These are phyloP conservation scores for Erpetoichthys calabaricus DNA, from an alignment of 2,797 vertebrate genomes.

Conservation along the genomic window DNA sequence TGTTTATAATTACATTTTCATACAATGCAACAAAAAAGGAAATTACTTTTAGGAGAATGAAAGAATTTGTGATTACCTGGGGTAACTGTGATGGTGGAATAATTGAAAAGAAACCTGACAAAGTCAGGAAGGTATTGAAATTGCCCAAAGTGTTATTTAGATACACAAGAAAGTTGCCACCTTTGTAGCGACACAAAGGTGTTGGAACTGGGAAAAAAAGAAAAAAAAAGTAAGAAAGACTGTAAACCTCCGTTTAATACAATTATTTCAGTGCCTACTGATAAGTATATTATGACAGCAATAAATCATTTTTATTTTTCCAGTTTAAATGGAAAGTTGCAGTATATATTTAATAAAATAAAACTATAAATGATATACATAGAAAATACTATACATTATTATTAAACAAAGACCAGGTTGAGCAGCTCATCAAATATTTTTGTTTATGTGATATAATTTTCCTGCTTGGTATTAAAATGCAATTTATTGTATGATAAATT, in stretches of 20 bases:
- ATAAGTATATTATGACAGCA: neutral
- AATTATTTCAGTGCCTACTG: slow-evolving; percentile 20
- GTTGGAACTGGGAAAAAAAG: slow-evolving; percentile 21
- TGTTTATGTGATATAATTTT: no score
- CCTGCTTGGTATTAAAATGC: no score
- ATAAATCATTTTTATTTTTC: neutral
- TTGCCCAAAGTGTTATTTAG: slow-evolving; percentile 33
- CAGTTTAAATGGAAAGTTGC: neutral
- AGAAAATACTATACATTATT: neutral
- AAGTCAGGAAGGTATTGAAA: slow-evolving; percentile 45
- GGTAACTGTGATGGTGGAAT: slow-evolving; percentile 24
- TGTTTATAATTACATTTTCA: no score
- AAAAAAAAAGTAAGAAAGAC: neutral
- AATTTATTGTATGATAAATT: no score
- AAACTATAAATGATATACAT: neutral
- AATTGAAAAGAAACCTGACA: slow-evolving; percentile 41
- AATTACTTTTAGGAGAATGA: neutral
- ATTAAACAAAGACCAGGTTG: neutral
- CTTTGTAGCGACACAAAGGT: slow-evolving; percentile 41
- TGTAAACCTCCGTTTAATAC: neutral
- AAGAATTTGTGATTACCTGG: slow-evolving; percentile 29
- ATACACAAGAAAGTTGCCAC: slow-evolving; percentile 38
- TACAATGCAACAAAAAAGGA: no score
- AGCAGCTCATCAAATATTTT: no score
- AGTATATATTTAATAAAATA: neutral